phyloP scores from a whole-genome alignment of 2,113 vertebrate species.

The Pica pica region DNA sequence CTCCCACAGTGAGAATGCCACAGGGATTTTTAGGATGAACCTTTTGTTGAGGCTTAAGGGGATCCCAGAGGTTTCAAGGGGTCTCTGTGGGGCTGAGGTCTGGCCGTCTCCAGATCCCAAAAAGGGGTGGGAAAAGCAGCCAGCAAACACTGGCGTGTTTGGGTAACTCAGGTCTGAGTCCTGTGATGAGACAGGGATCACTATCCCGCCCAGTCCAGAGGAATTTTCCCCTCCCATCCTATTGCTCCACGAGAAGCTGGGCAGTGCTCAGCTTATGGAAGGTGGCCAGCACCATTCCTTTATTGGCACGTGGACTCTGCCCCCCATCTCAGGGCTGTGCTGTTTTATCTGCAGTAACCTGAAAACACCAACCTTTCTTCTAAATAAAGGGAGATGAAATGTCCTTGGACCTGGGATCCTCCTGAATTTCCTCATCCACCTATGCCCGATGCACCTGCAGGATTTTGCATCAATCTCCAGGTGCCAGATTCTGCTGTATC shows the following conservation, averaged over 20 bases:
- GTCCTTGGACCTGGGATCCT: not conserved
- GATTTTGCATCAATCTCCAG: not conserved
- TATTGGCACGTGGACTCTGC: not conserved
- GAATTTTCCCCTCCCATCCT: not conserved
- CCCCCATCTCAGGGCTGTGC: not conserved
- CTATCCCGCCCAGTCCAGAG: not conserved
- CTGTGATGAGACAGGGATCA: not conserved
- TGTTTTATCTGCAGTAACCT: not conserved
- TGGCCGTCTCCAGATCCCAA: not conserved
- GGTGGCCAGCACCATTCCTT: not conserved
- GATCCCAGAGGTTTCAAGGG: not conserved
- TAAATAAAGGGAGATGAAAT: not conserved
- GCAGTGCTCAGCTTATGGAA: rapidly evolving
- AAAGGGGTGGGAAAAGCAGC: not conserved
- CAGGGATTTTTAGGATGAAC: not conserved
- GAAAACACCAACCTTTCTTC: not conserved
- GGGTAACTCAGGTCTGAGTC: not conserved
- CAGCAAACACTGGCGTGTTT: not conserved
- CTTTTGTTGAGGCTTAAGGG: not conserved
- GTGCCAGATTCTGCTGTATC: not conserved
- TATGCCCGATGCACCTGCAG: rapidly evolving
- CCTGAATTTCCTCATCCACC: not conserved
- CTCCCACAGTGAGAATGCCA: rapidly evolving
- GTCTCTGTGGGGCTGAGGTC: rapidly evolving
- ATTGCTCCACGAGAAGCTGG: not conserved